Percentiles rank a stretch among this genome's conserved stretches.
Conservation (phyloP, 2,113 vertebrate species). For the Alosa alosa region DNA sequence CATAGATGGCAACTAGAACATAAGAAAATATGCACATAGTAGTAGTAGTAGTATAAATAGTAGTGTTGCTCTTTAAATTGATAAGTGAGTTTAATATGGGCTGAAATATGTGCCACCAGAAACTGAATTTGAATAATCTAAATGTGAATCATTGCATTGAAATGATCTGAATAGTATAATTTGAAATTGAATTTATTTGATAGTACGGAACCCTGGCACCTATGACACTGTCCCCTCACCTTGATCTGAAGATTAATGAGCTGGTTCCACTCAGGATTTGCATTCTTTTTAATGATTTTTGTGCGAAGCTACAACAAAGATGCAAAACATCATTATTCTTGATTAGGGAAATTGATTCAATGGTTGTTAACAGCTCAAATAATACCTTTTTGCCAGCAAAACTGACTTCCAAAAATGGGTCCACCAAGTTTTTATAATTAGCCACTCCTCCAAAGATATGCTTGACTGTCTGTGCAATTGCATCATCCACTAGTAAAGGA, state of each 20-base stretch:
- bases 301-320: constrained; percentile 77
- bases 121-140: too few relatives aligned
- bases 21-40: constrained; percentile 24
- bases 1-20: constrained; percentile 89
- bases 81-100: too few relatives aligned
- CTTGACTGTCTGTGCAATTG: constrained; percentile 87
- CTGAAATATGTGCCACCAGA: too few relatives aligned
- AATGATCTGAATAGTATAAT: too few relatives aligned
- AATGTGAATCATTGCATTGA: too few relatives aligned
- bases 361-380: too few relatives aligned
- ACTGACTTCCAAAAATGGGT: constrained; percentile 93
- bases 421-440: constrained; percentile 94
- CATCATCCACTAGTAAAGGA: constrained; percentile 86
- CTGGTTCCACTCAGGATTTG: constrained; percentile 98
- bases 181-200: too few relatives aligned
- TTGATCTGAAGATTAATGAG: constrained; percentile 87
- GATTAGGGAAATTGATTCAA: too few relatives aligned
- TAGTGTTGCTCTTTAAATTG: too few relatives aligned
- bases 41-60: too few relatives aligned
- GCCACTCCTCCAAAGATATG: constrained; percentile 85
- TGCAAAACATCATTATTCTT: neutral
- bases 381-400: constrained; percentile 96
- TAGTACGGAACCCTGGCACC: too few relatives aligned
- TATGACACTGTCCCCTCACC: constrained; percentile 64
- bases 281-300: constrained; percentile 91